These are phyloP conservation scores for Mixornis gularis DNA, from an alignment of 2,113 vertebrate species.

Conservation along the genomic window DNA sequence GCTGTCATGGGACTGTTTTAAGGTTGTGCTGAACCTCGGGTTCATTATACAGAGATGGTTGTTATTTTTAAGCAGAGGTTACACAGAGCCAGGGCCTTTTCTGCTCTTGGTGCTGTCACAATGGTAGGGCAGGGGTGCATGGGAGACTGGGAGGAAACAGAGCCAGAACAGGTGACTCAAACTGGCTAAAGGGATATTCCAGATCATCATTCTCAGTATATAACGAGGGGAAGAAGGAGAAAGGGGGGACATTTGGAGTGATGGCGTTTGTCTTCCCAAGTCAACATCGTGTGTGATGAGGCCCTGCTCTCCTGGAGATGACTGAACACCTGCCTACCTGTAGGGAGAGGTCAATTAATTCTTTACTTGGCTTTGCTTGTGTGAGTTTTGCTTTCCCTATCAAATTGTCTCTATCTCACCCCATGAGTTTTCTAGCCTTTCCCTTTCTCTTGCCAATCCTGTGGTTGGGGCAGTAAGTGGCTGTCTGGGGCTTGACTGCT, in stretches of 20 bases:
- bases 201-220: background rate
- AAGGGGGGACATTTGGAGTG: background rate
- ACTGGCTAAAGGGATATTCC: background rate
- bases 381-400: background rate
- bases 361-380: background rate
- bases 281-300: too few relatives aligned
- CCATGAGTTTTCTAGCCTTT: background rate
- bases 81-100: background rate
- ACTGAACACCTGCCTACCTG: background rate
- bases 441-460: too few relatives aligned
- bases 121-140: background rate
- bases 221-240: background rate
- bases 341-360: too few relatives aligned
- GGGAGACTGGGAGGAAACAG: background rate
- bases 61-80: background rate
- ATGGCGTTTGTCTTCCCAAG: background rate
- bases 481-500: background rate
- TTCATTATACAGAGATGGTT: background rate
- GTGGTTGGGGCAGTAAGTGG: background rate
- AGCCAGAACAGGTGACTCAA: background rate
- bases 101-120: fast-evolving
- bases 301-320: background rate
- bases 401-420: background rate
- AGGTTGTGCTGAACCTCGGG: background rate
- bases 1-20: background rate